Conservation (phyloP, 2,888 invertebrate species). For the Troilus luridus region DNA sequence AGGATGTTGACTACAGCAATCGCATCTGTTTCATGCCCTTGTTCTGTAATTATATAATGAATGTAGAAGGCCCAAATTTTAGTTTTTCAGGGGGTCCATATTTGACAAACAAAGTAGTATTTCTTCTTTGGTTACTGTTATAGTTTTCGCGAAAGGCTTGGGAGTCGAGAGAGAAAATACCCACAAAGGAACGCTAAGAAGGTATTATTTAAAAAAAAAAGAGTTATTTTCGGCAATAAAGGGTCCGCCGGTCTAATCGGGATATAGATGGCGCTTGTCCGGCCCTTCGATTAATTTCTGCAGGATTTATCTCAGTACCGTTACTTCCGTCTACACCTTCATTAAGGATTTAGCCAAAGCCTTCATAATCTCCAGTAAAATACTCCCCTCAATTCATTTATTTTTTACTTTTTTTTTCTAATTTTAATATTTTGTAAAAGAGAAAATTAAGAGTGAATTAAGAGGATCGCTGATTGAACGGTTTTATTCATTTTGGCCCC, state of each 20-base stretch:
- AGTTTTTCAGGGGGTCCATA: too few species aligned
- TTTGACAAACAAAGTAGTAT: too few species aligned
- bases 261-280: slow-evolving; percentile 27
- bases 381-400: slow-evolving; percentile 10
- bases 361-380: slow-evolving; percentile 39
- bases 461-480: background rate
- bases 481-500: background rate
- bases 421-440: background rate
- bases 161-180: background rate
- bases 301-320: slow-evolving; percentile 21
- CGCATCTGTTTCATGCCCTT: too few species aligned
- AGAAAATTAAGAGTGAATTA: slow-evolving; percentile 27
- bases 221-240: slow-evolving; percentile 27
- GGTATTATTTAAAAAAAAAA: background rate
- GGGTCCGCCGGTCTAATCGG: background rate
- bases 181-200: background rate
- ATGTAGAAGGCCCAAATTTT: too few species aligned
- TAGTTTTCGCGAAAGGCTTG: background rate
- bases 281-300: slow-evolving; percentile 36
- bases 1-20: too few species aligned
- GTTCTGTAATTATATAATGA: too few species aligned
- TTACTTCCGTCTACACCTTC: slow-evolving; percentile 43
- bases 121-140: background rate
- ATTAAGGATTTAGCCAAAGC: slow-evolving; percentile 36
- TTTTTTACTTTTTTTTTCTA: background rate